Evolutionary conservation across 2,797 vertebrate species (phyloP), one percentile per base, ranked within the genome.

Genomic region (Phalanger gymnotis): DNA sequence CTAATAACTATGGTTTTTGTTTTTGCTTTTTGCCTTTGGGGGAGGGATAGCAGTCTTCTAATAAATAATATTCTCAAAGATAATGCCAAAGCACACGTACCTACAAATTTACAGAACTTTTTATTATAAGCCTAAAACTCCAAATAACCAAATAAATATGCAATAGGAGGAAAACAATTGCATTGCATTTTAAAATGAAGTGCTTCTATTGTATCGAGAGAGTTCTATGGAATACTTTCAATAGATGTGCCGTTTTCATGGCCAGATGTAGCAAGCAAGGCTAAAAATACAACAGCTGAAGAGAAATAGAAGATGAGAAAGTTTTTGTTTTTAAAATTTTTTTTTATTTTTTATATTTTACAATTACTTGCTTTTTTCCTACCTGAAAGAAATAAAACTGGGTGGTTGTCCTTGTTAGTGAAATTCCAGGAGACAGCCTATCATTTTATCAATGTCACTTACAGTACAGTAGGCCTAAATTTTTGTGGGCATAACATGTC

Each of bases 211-310:
- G 0, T 93, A 51, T 61, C 53, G 27, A 94, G 47, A 91, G 54
- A n/a, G 5, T 95, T 93, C 13, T 53, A 93, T 92, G 58, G 95
- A 90, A 16, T 92, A n/a, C 95, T 93, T 96, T 53, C 9, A 87
- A 52, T 19, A n/a, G 58, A 90, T 53, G 31, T 81, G 34, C 10
- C 94, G 4, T 94, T 95, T 55, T 81, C 90, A 93, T 96, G 89
- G 53, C 0, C 5, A 58, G 56, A 95, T 96, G 5, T 94, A 30
- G n/a, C 4, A 87, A 93, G 95, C 31, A 87, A 93, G 95, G 92
- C 12, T 96, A 81, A 97, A 97, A 53, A 94, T 94, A 57, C n/a
- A 73, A 9, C 22, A 25, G n/a, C n/a, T 0, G 2, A 47, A 81
- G n/a, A 81, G n/a, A 81, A 81, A 40, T 81, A 47, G 2, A 73